Conservation (phyloP, 2,888 invertebrate genomes). For the Candidula unifasciata region DNA sequence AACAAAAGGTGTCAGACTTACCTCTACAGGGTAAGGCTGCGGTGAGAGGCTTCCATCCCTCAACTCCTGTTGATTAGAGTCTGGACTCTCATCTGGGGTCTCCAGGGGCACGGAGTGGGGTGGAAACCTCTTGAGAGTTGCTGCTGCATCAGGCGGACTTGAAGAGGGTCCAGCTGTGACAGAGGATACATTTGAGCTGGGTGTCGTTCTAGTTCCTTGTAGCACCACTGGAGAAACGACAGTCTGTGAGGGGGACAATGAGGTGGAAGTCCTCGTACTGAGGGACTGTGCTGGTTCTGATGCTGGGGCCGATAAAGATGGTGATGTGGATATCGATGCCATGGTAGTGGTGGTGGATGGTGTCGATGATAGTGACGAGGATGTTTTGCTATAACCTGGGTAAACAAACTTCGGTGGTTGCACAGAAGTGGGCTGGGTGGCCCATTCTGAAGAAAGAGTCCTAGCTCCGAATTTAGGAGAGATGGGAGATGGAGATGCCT, state of each 20-base stretch:
- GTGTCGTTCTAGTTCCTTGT: conserved; percentile 39
- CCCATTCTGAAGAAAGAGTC: conserved; percentile 70
- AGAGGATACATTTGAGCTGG: conserved; percentile 12
- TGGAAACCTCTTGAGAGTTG: background rate
- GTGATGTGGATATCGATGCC: conserved; percentile 35
- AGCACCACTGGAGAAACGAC: conserved; percentile 45
- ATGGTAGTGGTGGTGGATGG: conserved; percentile 28
- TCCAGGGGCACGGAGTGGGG: conserved; percentile 11
- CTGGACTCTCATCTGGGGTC: conserved; percentile 31
- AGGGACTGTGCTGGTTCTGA: conserved; percentile 25
- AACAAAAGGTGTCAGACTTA: conserved; percentile 32
- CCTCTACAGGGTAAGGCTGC: conserved; percentile 55
- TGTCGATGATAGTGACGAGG: conserved; percentile 34
- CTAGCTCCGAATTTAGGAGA: conserved; percentile 66
- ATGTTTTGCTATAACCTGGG: conserved; percentile 67
- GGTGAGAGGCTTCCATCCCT: conserved; percentile 40
- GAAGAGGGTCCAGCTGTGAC: background rate
- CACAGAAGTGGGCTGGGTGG: conserved; percentile 66
- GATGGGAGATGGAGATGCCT: conserved; percentile 49
- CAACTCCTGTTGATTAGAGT: conserved; percentile 42
- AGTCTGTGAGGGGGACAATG: conserved; percentile 44
- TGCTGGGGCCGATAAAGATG: conserved; percentile 42
- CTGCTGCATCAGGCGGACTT: background rate
- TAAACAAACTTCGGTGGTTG: conserved; percentile 74
- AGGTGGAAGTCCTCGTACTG: conserved; percentile 26